Conservation (phyloP, 2,113 vertebrate species). For the Saimiri boliviensis region DNA sequence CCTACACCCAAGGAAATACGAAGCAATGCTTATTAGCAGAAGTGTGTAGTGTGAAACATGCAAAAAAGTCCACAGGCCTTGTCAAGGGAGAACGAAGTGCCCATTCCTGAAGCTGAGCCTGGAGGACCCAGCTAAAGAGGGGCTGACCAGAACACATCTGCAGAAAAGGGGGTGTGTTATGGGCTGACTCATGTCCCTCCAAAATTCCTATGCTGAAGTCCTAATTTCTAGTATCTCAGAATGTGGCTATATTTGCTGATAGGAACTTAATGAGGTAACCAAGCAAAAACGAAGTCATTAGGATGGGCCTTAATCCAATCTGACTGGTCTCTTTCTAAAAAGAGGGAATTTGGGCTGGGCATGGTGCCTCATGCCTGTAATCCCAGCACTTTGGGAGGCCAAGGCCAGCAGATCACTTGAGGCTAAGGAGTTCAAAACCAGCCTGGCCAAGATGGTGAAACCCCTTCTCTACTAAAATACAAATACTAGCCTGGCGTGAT, state of each 20-base stretch:
- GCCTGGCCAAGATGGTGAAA: not conserved
- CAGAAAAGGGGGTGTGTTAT: not conserved
- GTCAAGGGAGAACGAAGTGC: not conserved
- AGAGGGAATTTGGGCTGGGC: not conserved
- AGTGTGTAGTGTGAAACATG: not conserved
- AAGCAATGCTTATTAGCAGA: conserved; percentile 28
- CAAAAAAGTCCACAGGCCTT: not conserved
- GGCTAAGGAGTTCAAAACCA: not conserved
- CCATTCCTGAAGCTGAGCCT: not conserved
- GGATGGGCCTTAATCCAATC: not conserved
- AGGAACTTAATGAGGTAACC: not conserved
- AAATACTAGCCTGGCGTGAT: not conserved
- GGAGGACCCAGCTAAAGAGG: not conserved
- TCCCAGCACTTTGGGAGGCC: not conserved
- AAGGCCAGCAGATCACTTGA: not conserved
- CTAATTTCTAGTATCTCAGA: not conserved
- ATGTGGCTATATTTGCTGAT: not conserved
- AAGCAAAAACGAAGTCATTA: not conserved
- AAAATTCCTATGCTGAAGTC: not conserved
- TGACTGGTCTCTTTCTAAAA: not conserved
- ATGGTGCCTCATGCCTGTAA: not conserved
- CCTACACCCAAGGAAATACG: conserved; percentile 1
- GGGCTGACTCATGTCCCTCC: not conserved
- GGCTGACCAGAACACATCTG: not conserved
- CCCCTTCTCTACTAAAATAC: not conserved